A percentile compares a stretch with the other conserved stretches of the same genome.
These are phyloP conservation scores for Chloromyia formosa DNA, from an alignment of 2,888 invertebrate genomes.

Conservation along the genomic window DNA sequence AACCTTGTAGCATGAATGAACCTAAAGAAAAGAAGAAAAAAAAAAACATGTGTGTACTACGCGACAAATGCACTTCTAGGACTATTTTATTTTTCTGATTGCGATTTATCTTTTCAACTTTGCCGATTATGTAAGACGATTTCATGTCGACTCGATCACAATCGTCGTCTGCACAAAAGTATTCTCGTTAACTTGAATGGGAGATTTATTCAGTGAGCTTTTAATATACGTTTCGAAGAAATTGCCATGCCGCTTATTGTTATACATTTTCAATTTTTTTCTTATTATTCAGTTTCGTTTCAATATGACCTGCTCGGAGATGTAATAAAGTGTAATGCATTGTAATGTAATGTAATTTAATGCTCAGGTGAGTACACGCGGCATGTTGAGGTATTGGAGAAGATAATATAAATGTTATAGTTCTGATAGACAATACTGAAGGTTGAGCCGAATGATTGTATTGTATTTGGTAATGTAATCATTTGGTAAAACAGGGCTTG, in stretches of 20 bases:
- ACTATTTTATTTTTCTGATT: background rate
- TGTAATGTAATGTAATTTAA: background rate
- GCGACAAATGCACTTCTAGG: background rate
- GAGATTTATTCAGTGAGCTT: constrained; percentile 10
- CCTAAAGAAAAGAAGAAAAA: too few species aligned
- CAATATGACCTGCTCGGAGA: too few species aligned
- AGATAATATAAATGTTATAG: background rate
- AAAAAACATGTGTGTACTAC: background rate
- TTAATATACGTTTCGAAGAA: background rate
- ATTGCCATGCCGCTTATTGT: background rate
- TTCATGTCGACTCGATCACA: background rate
- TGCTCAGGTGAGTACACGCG: background rate
- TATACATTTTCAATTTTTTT: background rate
- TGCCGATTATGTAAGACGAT: background rate
- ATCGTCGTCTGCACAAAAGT: too few species aligned
- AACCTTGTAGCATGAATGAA: background rate
- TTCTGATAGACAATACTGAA: too few species aligned
- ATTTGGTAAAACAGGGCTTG: background rate
- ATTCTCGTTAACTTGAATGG: constrained; percentile 3
- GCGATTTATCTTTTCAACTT: background rate
- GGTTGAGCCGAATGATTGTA: too few species aligned
- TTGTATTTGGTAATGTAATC: background rate
- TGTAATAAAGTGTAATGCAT: background rate
- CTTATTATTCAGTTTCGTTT: background rate
- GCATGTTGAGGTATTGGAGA: background rate